These are phyloP conservation scores for Anoplophora glabripennis DNA, from an alignment of 1,140 invertebrate species.

Conservation along the genomic window DNA sequence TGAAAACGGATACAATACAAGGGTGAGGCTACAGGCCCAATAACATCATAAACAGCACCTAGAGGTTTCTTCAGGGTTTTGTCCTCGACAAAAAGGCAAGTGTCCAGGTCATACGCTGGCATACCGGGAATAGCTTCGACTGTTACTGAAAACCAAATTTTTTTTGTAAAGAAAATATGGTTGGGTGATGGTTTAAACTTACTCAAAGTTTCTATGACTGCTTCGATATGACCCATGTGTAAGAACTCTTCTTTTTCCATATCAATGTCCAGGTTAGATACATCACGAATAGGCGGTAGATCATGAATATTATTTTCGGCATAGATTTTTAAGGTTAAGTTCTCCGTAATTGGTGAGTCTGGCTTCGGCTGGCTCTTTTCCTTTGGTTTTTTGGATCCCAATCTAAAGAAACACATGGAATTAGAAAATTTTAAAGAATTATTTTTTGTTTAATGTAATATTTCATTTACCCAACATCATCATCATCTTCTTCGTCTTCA, in stretches of 20 bases:
- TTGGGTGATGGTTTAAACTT: constrained; percentile 31
- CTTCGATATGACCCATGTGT: constrained; percentile 66
- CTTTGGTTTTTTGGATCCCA: neutral
- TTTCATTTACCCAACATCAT: neutral
- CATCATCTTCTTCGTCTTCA: constrained; percentile 3
- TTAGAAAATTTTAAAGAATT: neutral
- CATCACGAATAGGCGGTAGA: constrained; percentile 78
- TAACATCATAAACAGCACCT: constrained; percentile 85
- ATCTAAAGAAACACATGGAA: neutral
- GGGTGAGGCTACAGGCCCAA: constrained; percentile 62
- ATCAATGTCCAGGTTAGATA: constrained; percentile 63
- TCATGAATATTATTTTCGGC: neutral
- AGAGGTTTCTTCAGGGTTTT: constrained; percentile 65
- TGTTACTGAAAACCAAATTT: constrained; percentile 59
- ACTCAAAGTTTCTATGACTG: constrained; percentile 69
- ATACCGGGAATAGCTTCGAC: constrained; percentile 65
- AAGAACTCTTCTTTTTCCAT: constrained; percentile 72
- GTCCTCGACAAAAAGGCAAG: constrained; percentile 66
- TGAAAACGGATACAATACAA: constrained; percentile 44
- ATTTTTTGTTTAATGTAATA: no score
- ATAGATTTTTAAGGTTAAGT: no score
- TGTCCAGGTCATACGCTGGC: constrained; percentile 79
- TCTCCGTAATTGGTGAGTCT: neutral
- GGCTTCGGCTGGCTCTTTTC: neutral
- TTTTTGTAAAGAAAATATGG: neutral